Evolutionary conservation across 2,888 invertebrate genomes (phyloP), one percentile per base, ranked within the genome.

Genomic region (Heliconius charithonia): DNA sequence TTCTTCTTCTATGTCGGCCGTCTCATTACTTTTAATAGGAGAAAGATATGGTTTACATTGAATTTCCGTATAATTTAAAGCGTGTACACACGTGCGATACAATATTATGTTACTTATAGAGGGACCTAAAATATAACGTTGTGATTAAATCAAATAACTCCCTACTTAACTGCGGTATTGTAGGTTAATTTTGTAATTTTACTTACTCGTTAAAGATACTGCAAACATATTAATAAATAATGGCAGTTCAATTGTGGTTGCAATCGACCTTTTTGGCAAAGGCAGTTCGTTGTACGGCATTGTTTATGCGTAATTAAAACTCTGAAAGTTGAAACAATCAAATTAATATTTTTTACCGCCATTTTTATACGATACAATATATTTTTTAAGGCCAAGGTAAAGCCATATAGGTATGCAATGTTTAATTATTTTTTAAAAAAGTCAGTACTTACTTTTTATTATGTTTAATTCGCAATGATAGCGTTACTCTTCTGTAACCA

Each of bases 41-140:
- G 90, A 87, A 2, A 94, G 85, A 77, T 97, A 93, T 79, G 95
- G 86, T 1, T 90, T 89, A 86, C 97, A 97, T 77, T 96, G 95
- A 0, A 96, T 92, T 78, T 93, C 90, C 80, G 96, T 95, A 82
- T 95, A 95, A 45, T 95, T 90, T 82, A 96, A 89, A 6, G 96
- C 91, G 67, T 95, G 92, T 66, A 95, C 95, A 88, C 97, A 98
- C 1, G 97, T 96, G 82, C 96, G 95, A 85, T 96, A 97, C 13
- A 97, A 89, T 73, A 97, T 89, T 82, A 97, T 95, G 89, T 97
- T 97, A 83, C 96, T 96, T 75, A 96, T 90, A 19, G 97, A 93
- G 67, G 94, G 91, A 69, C 93, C 96, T 96, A 86, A 80, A 93
- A 93, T 79, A 81, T 71, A 69, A 79, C 2, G 25, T n/a, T 16